Evolutionary conservation across 1,140 invertebrate species (phyloP), one percentile per base, ranked within the genome.

Genomic region (Ladona fulva): DNA sequence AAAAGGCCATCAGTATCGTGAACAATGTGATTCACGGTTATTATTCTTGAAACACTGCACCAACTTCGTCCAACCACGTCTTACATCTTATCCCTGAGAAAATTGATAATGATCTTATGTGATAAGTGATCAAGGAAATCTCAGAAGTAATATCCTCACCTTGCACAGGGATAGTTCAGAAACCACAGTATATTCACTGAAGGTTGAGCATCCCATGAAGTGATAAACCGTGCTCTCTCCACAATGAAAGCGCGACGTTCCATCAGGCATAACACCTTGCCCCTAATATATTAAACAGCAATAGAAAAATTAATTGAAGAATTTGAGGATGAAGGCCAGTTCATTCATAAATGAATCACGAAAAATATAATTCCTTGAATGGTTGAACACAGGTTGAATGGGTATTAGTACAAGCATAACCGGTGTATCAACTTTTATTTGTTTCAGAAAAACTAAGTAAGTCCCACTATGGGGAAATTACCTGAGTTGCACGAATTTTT

Each of bases 151-250:
- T 25, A 77, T 37, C 77, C 78, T 83, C 80, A 94, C 92, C 89
- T 98, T 97, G 77, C 90, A 90, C 74, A 97, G 84, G 25, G 96
- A 97, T 84, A 99, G 97, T 86, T 97, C 97, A 81, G 95, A 91
- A 79, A 99, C 96, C 14, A 99, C 98, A 8, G 97, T 99, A 84
- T 98, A 99, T 86, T 99, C 94, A 80, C 94, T 93, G 84, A 99
- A 99, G 0, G 97, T 97, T 5, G 96, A 98, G 80, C 94, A 96
- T 22, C 98, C 98, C 98, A 99, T 99, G 82, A 98, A 99, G 85
- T 99, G 97, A 83, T 89, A 97, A 0, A 99, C 79, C 37, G 89
- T 87, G 87, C 97, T 87, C 14, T 96, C 97, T 78, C 97, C 96
- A 86, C 96, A 98, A 16, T 89, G 93, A 84, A 99, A 99, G 74